Evolutionary conservation across 2,888 invertebrate species (phyloP).

Genomic region (Caenorhabditis imperialis): DNA sequence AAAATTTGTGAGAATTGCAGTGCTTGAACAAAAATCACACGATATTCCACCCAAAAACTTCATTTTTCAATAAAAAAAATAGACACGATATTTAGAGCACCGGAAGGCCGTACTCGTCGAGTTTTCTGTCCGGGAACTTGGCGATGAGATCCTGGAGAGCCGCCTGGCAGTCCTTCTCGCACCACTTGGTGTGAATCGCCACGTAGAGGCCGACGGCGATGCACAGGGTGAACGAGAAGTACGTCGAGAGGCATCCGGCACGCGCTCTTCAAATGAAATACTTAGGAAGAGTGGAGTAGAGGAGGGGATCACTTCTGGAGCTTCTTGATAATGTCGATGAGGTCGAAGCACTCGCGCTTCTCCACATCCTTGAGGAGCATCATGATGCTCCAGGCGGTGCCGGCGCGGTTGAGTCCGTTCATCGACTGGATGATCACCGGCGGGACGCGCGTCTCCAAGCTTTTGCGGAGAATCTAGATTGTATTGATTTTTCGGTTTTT

Average conservation of each 20-base stretch:
- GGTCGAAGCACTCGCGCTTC: slow-evolving; percentile 45
- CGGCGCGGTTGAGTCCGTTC: slow-evolving; percentile 25
- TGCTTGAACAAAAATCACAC: too few species aligned
- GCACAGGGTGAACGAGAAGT: not conserved
- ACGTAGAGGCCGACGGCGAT: not conserved
- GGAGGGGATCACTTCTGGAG: slow-evolving; percentile 3
- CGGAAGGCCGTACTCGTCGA: too few species aligned
- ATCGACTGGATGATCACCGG: slow-evolving; percentile 44
- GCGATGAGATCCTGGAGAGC: too few species aligned
- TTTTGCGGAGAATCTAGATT: slow-evolving; percentile 11
- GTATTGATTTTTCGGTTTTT: too few species aligned
- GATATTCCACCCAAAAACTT: too few species aligned
- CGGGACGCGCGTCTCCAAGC: slow-evolving; percentile 27
- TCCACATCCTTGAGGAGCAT: slow-evolving; percentile 42
- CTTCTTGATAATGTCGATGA: slow-evolving; percentile 29
- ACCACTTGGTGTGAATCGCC: not conserved
- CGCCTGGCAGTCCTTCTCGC: too few species aligned
- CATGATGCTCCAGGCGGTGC: slow-evolving; percentile 22
- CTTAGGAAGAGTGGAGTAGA: not conserved
- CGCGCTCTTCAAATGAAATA: not conserved
- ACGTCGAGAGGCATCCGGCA: not conserved
- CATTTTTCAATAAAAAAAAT: too few species aligned
- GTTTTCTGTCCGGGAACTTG: too few species aligned
- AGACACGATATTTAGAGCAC: too few species aligned
- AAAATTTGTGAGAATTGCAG: too few species aligned